Conservation (phyloP, 2,113 vertebrate genomes). For the Siniperca chuatsi region DNA sequence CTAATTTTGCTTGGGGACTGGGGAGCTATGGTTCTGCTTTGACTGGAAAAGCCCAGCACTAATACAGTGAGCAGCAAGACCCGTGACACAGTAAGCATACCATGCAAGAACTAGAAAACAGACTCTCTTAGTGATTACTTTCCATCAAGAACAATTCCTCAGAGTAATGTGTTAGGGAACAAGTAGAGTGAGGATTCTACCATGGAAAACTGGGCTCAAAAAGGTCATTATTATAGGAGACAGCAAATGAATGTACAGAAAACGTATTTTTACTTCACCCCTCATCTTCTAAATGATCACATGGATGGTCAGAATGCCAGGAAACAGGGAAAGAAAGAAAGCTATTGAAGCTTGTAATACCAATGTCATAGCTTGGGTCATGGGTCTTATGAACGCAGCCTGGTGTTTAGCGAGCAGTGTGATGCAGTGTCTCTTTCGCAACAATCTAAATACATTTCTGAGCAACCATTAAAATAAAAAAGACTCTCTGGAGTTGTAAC, state of each 20-base stretch:
- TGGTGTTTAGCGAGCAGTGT: neutral
- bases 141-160: slow-evolving; percentile 55
- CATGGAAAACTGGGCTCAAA: slow-evolving; percentile 54
- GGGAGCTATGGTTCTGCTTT: neutral
- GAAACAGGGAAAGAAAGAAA: slow-evolving; percentile 24
- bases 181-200: slow-evolving; percentile 37
- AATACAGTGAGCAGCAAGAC: neutral
- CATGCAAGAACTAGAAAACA: slow-evolving; percentile 37
- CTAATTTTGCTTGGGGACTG: slow-evolving; percentile 9
- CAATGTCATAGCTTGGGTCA: slow-evolving; percentile 7
- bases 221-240: slow-evolving; percentile 51
- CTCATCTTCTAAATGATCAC: slow-evolving; percentile 29
- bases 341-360: slow-evolving; percentile 22
- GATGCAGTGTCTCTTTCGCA: neutral
- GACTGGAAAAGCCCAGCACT: slow-evolving; percentile 32
- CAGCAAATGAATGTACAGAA: slow-evolving; percentile 36
- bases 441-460: neutral
- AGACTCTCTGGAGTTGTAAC: neutral
- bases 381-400: neutral
- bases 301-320: slow-evolving; percentile 24
- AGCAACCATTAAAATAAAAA: slow-evolving; percentile 9
- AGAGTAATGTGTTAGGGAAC: slow-evolving; percentile 31
- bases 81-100: neutral
- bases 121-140: slow-evolving; percentile 51
- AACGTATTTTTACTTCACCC: slow-evolving; percentile 10